Evolutionary conservation across 2,797 vertebrate genomes (phyloP).

Genomic region (Acanthurus lineatus): DNA sequence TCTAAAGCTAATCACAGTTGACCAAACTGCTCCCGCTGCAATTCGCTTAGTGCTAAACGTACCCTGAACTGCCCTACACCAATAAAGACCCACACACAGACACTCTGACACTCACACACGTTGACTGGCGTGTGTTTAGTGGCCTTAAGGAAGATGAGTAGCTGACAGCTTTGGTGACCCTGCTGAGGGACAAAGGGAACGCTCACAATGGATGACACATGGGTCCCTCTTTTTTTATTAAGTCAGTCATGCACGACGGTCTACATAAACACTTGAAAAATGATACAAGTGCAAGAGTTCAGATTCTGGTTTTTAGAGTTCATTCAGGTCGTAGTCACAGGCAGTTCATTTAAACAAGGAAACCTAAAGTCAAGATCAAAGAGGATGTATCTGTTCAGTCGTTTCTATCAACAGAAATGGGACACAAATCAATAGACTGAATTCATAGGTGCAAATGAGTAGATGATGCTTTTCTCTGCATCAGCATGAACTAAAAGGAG

Average conservation of each 20-base stretch:
- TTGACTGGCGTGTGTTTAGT: constrained; percentile 62
- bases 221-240: constrained; percentile 5
- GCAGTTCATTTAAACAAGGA: neutral
- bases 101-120: constrained; percentile 54
- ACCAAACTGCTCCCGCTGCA: constrained; percentile 82
- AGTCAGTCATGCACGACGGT: constrained; percentile 37
- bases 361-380: neutral
- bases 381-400: no score
- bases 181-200: constrained; percentile 66
- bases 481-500: neutral
- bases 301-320: constrained; percentile 15
- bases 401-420: no score
- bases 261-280: constrained; percentile 22
- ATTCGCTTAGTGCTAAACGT: constrained; percentile 70
- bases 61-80: constrained; percentile 58
- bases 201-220: constrained; percentile 63
- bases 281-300: constrained; percentile 20
- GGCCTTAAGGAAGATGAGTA: constrained; percentile 75
- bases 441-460: no score
- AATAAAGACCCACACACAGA: constrained; percentile 48
- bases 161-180: constrained; percentile 79
- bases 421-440: no score
- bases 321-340: constrained; percentile 11
- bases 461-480: no score
- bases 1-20: constrained; percentile 83